Evolutionary conservation across 1,140 invertebrate species (phyloP), one percentile per base, ranked within the genome.

Genomic region (Vanessa tameamea): DNA sequence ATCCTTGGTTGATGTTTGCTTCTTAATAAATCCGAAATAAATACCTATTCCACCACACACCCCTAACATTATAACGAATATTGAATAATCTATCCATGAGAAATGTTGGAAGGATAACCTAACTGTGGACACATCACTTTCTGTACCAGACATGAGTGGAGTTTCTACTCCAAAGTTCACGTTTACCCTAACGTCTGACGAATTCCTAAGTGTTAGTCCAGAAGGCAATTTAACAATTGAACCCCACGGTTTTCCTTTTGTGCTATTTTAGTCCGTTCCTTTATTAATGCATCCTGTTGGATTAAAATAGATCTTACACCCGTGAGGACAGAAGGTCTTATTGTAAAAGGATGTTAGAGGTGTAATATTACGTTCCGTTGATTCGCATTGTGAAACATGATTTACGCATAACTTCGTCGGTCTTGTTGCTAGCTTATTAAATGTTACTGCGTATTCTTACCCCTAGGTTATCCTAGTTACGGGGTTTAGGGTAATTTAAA

Each of bases 11-110:
- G 94, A 94, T 68, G 94, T 94, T 55, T 95, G 95, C 57, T 95
- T 94, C 64, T 95, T 95, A 47, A 95, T 93, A 71, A 96, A 96
- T 8, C 96, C 97, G 85, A 97, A 97, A 85, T 96, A 97, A 12
- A 97, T 81, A 0, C 97, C 97, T 53, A 98, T 96, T 0, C 93
- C 91, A 8, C 96, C 94, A 74, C 96, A 97, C 13, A 95, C 92
- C 5, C 94, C 77, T 57, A 97, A 86, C 96, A 97, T 97, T 0
- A 93, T 73, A 13, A 94, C 91, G 84, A 97, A 97, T 23, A 97
- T 94, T 0, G 93, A 72, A 84, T 97, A 97, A 87, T 97, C 96
- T 53, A 89, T 87, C 88, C 92, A 93, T 66, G 95, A 94, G 77
- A 97, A 96, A 73, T 93, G 94, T 82, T 96, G 95, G 82, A 96